Conservation (phyloP, 2,888 invertebrate species). For the Galeruca laticollis region DNA sequence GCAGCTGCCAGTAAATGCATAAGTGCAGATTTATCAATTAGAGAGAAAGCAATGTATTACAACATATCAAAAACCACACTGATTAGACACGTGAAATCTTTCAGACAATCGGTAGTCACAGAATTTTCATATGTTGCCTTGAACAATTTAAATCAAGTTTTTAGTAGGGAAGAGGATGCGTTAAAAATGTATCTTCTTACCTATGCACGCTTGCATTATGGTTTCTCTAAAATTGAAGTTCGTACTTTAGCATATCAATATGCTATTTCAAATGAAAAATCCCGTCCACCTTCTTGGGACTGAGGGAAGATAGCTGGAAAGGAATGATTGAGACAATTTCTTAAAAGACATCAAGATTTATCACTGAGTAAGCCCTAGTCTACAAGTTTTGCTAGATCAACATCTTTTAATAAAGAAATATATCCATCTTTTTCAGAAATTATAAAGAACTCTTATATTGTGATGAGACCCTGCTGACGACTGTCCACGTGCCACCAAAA, state of each 20-base stretch:
- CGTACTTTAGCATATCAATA: slow-evolving; percentile 40
- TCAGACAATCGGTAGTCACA: slow-evolving; percentile 21
- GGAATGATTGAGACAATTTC: no score
- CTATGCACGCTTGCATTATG: slow-evolving; percentile 32
- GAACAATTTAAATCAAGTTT: slow-evolving; percentile 24
- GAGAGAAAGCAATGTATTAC: slow-evolving; percentile 13
- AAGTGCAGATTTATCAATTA: slow-evolving; percentile 29
- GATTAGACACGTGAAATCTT: slow-evolving; percentile 27
- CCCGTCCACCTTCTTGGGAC: no score
- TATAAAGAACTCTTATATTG: slow-evolving; percentile 36
- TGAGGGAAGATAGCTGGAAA: no score
- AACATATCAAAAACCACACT: slow-evolving; percentile 29
- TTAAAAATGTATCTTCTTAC: slow-evolving; percentile 24
- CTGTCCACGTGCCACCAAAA: slow-evolving; percentile 54
- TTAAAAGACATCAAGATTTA: no score
- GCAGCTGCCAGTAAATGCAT: no score
- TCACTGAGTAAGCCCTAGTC: no score
- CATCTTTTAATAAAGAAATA: slow-evolving; percentile 53
- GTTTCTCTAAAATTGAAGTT: slow-evolving; percentile 37
- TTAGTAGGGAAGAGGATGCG: slow-evolving; percentile 22
- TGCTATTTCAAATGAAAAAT: no score
- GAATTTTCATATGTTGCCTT: slow-evolving; percentile 28
- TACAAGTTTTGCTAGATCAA: slow-evolving; percentile 54
- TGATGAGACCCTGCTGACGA: slow-evolving; percentile 54
- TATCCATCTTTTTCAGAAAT: slow-evolving; percentile 47